Conservation (phyloP, 2,888 invertebrate species). For the Adineta ricciae region DNA sequence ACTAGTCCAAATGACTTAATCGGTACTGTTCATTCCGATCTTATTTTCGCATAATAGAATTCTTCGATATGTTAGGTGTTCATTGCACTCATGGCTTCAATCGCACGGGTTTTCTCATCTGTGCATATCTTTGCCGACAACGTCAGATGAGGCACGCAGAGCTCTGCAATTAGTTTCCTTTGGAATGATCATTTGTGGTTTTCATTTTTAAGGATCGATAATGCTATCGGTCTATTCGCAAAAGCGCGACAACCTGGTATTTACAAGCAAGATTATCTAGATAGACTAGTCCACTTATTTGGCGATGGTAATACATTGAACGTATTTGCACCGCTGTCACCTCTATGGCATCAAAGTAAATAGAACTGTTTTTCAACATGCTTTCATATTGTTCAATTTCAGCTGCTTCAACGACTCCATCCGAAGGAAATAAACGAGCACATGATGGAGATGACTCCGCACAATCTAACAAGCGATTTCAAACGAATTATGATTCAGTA, state of each 20-base stretch:
- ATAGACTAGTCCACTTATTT: conserved; percentile 71
- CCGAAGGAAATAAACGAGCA: background rate
- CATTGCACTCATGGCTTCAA: conserved; percentile 98
- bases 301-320: conserved; percentile 61
- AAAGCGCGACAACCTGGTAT: conserved; percentile 78
- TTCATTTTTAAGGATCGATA: conserved; percentile 57
- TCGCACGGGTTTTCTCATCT: conserved; percentile 85
- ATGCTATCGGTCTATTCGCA: conserved; percentile 68
- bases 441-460: background rate
- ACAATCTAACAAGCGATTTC: background rate
- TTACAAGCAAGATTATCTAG: conserved; percentile 87
- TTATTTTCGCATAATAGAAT: background rate
- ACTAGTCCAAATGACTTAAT: conserved; percentile 64
- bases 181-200: background rate
- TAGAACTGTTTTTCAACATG: conserved; percentile 36
- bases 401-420: background rate
- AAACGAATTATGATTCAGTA: background rate
- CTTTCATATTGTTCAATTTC: background rate
- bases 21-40: conserved; percentile 49
- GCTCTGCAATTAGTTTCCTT: background rate
- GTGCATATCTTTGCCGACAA: conserved; percentile 63
- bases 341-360: conserved; percentile 74
- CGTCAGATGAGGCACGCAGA: background rate
- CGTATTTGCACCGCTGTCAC: conserved; percentile 65
- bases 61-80: conserved; percentile 55